A percentile compares a stretch with the other conserved stretches of the same genome.
Conservation (phyloP, 1,140 invertebrate genomes). For the Halictus rubicundus region DNA sequence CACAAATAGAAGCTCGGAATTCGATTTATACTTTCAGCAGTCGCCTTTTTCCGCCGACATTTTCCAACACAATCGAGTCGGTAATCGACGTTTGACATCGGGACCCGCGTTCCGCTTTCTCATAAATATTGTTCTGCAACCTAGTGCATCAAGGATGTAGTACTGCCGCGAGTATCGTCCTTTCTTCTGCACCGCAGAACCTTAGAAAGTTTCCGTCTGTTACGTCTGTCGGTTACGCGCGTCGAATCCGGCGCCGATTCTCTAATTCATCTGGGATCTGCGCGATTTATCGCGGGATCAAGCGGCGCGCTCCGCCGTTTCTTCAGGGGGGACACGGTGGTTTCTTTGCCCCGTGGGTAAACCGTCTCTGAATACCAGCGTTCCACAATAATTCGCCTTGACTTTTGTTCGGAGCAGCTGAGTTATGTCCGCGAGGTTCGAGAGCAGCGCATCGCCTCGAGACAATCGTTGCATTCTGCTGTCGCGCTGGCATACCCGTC, state of each 20-base stretch:
- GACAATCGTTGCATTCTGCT: conserved; percentile 46
- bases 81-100: conserved; percentile 17
- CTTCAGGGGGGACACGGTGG: background rate
- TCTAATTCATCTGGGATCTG: conserved; percentile 22
- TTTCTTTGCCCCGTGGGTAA: conserved; percentile 5
- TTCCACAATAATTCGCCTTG: conserved; percentile 45
- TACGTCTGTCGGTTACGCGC: background rate
- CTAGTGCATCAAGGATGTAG: background rate
- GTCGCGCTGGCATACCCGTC: conserved; percentile 27
- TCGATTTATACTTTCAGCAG: too few species aligned
- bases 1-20: too few species aligned
- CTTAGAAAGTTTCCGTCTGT: background rate
- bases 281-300: conserved; percentile 29
- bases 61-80: background rate
- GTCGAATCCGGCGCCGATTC: conserved; percentile 4
- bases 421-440: conserved; percentile 27
- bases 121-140: background rate
- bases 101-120: background rate
- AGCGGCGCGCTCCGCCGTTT: conserved; percentile 7
- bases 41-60: background rate
- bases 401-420: conserved; percentile 41
- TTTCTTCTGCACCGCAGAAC: background rate
- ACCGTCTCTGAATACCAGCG: conserved; percentile 25
- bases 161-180: background rate
- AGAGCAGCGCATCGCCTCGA: conserved; percentile 15